These are phyloP conservation scores for Schlechtendalia chinensis DNA, from an alignment of 1,140 invertebrate species.

Conservation along the genomic window DNA sequence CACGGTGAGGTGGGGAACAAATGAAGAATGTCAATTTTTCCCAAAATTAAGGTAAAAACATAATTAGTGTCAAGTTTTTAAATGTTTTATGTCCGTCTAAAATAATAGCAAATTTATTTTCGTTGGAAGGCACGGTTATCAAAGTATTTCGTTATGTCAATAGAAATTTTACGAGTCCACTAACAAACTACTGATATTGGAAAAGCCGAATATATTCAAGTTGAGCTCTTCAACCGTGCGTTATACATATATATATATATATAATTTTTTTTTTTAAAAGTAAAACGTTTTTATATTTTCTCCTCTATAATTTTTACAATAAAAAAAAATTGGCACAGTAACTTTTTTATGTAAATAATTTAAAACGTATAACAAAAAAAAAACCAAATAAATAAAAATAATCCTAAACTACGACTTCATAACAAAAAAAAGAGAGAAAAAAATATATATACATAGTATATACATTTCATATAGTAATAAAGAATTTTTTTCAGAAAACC, in stretches of 20 bases:
- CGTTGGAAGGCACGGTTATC: background rate
- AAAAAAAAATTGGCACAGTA: constrained; percentile 41
- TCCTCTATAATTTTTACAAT: background rate
- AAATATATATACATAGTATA: background rate
- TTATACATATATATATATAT: background rate
- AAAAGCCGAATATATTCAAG: constrained; percentile 12
- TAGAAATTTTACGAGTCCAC: background rate
- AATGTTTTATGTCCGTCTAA: background rate
- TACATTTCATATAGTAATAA: background rate
- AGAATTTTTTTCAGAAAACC: constrained; percentile 33
- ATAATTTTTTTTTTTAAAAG: background rate
- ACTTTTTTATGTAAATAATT: constrained; percentile 44
- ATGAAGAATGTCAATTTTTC: background rate
- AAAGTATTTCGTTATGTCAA: background rate
- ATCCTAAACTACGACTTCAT: constrained; percentile 33
- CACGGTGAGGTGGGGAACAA: background rate
- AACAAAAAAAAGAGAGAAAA: constrained; percentile 15
- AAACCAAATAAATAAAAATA: constrained; percentile 42
- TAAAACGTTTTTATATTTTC: background rate
- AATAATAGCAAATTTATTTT: background rate
- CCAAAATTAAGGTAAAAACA: no score
- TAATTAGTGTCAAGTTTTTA: background rate
- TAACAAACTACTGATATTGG: background rate
- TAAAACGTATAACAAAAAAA: constrained; percentile 43
- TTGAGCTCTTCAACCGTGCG: background rate